Evolutionary conservation across 2,888 invertebrate species (phyloP).

Genomic region (Megastigmus dorsalis): DNA sequence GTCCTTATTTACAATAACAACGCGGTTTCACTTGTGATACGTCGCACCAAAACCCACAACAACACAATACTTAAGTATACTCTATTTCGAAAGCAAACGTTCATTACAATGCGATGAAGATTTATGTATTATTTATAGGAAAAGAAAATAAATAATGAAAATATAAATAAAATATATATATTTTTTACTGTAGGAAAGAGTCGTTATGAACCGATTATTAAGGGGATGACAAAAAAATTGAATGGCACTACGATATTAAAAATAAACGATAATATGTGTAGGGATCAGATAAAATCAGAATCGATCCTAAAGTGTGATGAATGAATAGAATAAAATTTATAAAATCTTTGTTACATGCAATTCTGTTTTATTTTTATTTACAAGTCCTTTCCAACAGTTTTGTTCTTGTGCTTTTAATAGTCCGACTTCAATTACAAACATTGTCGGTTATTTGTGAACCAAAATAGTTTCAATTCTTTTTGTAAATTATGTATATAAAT

Average conservation of each 20-base stretch:
- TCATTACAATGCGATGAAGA: conserved; percentile 9
- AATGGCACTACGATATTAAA: conserved; percentile 32
- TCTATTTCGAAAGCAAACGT: conserved; percentile 9
- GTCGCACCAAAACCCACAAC: conserved; percentile 35
- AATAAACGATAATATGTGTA: conserved; percentile 20
- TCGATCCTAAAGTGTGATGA: conserved; percentile 52
- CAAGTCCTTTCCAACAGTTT: no score
- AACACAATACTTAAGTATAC: conserved; percentile 2
- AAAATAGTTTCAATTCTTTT: no score
- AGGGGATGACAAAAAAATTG: not conserved
- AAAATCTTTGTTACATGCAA: conserved; percentile 59
- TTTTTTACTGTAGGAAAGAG: conserved; percentile 46
- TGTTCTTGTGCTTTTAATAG: no score
- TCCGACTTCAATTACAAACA: no score
- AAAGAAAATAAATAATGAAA: conserved; percentile 12
- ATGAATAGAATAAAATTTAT: conserved; percentile 63
- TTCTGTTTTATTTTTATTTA: not conserved
- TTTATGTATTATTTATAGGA: conserved; percentile 10
- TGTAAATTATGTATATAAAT: no score
- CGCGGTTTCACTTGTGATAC: conserved; percentile 39
- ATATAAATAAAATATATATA: conserved; percentile 32
- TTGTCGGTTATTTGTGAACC: no score
- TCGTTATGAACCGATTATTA: conserved; percentile 10
- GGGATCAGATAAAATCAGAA: conserved; percentile 12
- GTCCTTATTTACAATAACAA: conserved; percentile 13